Evolutionary conservation across 2,113 vertebrate genomes (phyloP), one percentile per base, ranked within the genome.

Genomic region (Strigops habroptila): DNA sequence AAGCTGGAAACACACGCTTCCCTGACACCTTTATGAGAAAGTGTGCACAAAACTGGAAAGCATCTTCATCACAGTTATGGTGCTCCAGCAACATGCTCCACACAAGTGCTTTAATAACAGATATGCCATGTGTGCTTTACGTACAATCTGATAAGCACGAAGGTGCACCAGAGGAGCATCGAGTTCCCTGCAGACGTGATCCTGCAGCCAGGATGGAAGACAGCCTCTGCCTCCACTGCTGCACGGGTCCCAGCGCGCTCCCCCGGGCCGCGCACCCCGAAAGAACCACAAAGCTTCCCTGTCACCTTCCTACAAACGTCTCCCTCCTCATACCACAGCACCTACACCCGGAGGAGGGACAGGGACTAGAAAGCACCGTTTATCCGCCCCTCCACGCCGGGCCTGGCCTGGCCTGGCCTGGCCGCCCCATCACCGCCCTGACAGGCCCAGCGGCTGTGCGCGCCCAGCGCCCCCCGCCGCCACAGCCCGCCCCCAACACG

Each of bases 331-430:
- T 14, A 31, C 30, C 59, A 33, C 64, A 55, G 59, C 52, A 22
- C 17, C 77, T 84, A 17, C 57, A 9, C 28, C 19, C 30, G 7
- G 7, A 59, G 14, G 6, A 6, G 10, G 1, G 3, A 3, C 37
- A 18, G 21, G 7, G 5, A 3, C 30, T 5, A 5, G 30, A n/a
- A 8, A 28, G 12, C 71, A 3, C n/a, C 13, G 7, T 0, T 35
- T 28, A 6, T 76, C 24, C 11, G 16, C 51, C 43, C 59, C 55
- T 23, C 33, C 14, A 13, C 33, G 21, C 55, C 6, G 12, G 8
- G 31, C 19, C n/a, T 23, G 6, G 1, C 39, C 48, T 9, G 22
- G 55, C n/a, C n/a, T n/a, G n/a, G n/a, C n/a, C n/a, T n/a, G n/a
- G n/a, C 44, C n/a, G 12, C 27, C 27, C 49, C 65, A 2, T 27